Base-by-base conservation (phyloP, 2,797 vertebrate species). In the Gephyroberyx darwinii region DNA sequence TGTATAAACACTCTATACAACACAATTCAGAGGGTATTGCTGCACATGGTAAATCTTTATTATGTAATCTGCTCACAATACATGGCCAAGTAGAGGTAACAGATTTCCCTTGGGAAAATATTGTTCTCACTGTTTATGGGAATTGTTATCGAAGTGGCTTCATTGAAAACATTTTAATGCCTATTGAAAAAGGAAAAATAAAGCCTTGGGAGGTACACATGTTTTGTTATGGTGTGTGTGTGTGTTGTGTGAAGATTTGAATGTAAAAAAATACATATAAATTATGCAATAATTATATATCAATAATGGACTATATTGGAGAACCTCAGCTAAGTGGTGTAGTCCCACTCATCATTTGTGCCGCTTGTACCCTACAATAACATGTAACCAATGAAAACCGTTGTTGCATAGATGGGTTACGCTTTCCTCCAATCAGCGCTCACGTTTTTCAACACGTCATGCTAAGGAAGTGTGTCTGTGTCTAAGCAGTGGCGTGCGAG, bases 391-490 rank as follows among this genome's bases (percentile, higher is more conserved):
- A 88, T 90, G 2, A 69, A 12, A 67, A 45, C 2, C 1, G 0
- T 6, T 1, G 2, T 64, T 83, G 37, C 8, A 60, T 0, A 3
- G 8, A 12, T 0, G 0, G 0, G 0, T 1, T 7, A 13, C 2
- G 0, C 2, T 0, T 5, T 33, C 20, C 60, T 51, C 92, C 90
- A 93, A 93, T 93, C 72, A 77, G 1, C 2, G 19, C 2, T 0
- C 45, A 0, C 26, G 14, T 88, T 88, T 13, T 87, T 87, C 26
- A 5, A 4, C 0, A 37, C 85, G 71, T 88, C 75, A 84, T 70
- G 70, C 85, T 84, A 86, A 35, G 91, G 91, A 93, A 92, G 90
- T 52, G 7, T 4, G 0, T 37, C 22, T 51, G 47, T 71, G n/a
- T 63, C 6, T 37, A 45, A 73, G 50, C 67, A 33, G 51, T 33